Conservation (phyloP, 2,113 vertebrate species). For the Desmodus rotundus region DNA sequence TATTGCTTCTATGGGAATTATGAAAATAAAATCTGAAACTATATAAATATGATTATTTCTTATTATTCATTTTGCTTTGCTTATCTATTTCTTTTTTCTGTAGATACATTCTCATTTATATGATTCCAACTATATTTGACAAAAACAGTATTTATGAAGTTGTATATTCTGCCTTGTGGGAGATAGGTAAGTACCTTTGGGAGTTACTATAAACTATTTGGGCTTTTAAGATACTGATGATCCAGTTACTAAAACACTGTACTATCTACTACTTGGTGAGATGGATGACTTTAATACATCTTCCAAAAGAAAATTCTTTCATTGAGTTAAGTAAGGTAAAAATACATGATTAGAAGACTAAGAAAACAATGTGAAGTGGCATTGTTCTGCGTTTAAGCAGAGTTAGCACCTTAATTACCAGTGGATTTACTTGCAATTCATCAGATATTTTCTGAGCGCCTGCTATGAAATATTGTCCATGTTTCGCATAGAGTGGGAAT, state of each 20-base stretch:
- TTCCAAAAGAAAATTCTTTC: background rate
- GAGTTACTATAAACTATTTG: background rate
- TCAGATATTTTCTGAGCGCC: background rate
- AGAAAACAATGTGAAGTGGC: background rate
- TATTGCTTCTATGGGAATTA: slow-evolving; percentile 61
- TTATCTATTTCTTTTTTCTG: background rate
- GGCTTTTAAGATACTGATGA: background rate
- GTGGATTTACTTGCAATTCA: background rate
- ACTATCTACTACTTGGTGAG: background rate
- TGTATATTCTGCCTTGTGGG: background rate
- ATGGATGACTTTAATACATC: background rate
- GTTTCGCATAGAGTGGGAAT: background rate
- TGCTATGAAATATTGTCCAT: background rate
- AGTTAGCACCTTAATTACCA: background rate
- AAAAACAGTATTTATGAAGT: background rate
- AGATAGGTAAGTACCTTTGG: background rate
- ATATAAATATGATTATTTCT: background rate
- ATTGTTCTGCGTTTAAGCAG: background rate
- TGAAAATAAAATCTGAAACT: slow-evolving; percentile 78
- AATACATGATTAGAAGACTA: background rate
- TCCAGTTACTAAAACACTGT: background rate
- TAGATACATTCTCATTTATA: background rate
- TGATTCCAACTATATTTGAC: background rate
- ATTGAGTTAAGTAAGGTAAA: background rate
- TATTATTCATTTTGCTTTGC: background rate